These are phyloP conservation scores for Acridotheres tristis DNA, from an alignment of 2,797 vertebrate genomes.

Conservation along the genomic window DNA sequence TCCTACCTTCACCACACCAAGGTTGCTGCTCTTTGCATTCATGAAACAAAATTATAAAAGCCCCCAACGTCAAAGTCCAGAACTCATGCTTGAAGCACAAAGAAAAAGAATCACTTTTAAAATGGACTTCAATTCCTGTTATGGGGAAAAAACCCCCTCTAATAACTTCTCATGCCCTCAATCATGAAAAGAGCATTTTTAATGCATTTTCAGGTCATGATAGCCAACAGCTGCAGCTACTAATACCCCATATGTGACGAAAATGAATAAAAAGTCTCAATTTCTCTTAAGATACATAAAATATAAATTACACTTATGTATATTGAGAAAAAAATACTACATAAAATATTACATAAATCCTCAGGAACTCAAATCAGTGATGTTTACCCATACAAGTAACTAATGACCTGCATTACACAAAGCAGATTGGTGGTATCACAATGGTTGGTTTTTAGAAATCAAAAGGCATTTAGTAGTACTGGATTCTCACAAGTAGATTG, in stretches of 20 bases:
- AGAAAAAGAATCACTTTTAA: not conserved
- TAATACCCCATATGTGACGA: fast-evolving
- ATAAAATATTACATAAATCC: fast-evolving
- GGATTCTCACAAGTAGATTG: not conserved
- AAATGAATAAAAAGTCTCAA: not conserved
- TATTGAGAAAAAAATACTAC: not conserved
- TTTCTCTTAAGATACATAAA: not conserved
- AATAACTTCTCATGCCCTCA: not conserved
- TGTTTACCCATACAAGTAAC: not conserved
- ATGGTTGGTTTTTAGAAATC: not conserved
- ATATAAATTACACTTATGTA: not conserved
- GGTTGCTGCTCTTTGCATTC: not conserved
- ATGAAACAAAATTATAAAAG: not conserved
- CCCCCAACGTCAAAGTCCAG: not conserved
- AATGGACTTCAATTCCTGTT: not conserved
- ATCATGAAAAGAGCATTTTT: not conserved
- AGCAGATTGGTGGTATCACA: not conserved
- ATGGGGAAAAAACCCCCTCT: not conserved
- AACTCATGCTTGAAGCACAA: not conserved
- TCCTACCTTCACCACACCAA: not conserved
- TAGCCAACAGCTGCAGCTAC: not conserved
- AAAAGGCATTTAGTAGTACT: not conserved
- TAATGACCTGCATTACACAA: not conserved
- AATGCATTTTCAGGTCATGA: not conserved
- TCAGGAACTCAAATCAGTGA: not conserved